Evolutionary conservation across 2,113 vertebrate genomes (phyloP).

Genomic region (Carollia perspicillata): DNA sequence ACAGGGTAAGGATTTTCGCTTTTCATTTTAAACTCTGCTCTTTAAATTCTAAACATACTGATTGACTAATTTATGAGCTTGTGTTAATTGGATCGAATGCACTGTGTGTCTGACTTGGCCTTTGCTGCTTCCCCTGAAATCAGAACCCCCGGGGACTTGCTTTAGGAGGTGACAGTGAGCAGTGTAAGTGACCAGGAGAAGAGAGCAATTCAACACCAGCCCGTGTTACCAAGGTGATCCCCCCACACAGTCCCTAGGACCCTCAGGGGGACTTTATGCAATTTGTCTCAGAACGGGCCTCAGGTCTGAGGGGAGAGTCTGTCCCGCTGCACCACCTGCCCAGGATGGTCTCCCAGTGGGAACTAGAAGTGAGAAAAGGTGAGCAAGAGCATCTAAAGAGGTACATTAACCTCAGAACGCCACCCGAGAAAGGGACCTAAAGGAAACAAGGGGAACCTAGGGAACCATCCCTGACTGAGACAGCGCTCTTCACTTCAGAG

Average conservation of each 20-base stretch:
- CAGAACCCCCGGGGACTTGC: background rate
- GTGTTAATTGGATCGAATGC: background rate
- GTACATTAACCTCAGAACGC: background rate
- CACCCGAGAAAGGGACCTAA: background rate
- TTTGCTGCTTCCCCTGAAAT: background rate
- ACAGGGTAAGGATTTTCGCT: background rate
- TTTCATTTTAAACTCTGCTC: background rate
- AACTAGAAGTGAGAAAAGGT: background rate
- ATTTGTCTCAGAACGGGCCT: background rate
- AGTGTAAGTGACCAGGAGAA: background rate
- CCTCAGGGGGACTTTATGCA: background rate
- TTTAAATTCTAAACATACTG: background rate
- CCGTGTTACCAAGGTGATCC: background rate
- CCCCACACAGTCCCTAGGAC: background rate
- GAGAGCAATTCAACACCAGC: too few relatives aligned
- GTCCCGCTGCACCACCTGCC: background rate
- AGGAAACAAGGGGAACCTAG: background rate
- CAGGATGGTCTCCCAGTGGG: background rate
- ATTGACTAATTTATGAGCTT: background rate
- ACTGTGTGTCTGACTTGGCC: background rate
- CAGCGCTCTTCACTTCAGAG: background rate
- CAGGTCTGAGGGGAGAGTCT: background rate
- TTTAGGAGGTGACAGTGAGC: background rate
- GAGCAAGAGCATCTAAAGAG: background rate
- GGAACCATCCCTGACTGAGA: background rate